Conservation (phyloP, 2,113 vertebrate genomes). For the Notarius lentiginosus region DNA sequence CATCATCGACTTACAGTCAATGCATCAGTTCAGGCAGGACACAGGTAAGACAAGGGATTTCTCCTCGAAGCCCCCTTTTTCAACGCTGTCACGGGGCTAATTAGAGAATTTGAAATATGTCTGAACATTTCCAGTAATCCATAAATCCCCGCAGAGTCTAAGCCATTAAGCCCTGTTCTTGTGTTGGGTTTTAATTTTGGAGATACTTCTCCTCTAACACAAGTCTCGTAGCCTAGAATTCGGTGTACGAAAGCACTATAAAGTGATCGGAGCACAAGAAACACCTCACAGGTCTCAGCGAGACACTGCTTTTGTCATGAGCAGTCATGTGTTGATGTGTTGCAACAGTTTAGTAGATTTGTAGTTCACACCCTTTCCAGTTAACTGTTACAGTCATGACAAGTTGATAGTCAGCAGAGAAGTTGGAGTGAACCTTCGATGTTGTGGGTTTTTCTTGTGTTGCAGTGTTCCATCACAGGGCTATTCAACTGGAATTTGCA, state of each 20-base stretch:
- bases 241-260: no score
- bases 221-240: neutral
- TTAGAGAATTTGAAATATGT: neutral
- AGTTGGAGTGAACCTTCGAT: neutral
- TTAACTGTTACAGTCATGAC: neutral
- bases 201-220: neutral
- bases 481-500: neutral
- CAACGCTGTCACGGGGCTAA: neutral
- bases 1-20: slow-evolving; percentile 90
- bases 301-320: slow-evolving; percentile 1
- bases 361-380: slow-evolving; percentile 27
- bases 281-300: neutral
- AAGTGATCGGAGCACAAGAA: neutral
- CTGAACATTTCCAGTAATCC: neutral
- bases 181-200: neutral
- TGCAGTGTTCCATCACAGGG: neutral
- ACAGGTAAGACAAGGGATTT: slow-evolving; percentile 75
- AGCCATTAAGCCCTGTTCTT: neutral
- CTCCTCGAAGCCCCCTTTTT: neutral
- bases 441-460: neutral
- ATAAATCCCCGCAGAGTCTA: neutral
- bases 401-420: neutral
- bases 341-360: slow-evolving; percentile 26
- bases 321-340: slow-evolving; percentile 31
- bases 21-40: slow-evolving; percentile 94